Evolutionary conservation across 37 sponge, comb jelly and placozoan genomes (phyloP).

Genomic region (Geodia barretti): DNA sequence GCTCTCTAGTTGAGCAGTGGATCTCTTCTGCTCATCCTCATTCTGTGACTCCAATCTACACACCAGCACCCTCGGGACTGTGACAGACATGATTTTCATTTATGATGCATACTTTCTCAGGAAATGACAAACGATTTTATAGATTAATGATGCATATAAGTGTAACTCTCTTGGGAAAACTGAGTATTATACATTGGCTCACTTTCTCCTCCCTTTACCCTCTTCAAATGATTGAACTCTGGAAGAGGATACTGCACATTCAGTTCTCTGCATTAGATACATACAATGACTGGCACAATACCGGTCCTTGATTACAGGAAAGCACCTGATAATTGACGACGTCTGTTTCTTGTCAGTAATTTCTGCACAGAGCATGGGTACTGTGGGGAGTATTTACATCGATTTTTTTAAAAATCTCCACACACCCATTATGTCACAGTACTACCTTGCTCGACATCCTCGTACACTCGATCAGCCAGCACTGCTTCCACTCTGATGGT

Average conservation of each 20-base stretch:
- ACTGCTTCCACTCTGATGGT: constrained; percentile 21
- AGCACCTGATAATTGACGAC: constrained; percentile 37
- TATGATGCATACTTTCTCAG: too few species aligned
- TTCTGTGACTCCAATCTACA: background rate
- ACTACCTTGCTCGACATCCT: constrained; percentile 27
- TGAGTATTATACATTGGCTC: constrained; percentile 23
- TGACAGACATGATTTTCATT: background rate
- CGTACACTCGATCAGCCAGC: constrained; percentile 45
- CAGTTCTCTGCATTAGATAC: constrained; percentile 22
- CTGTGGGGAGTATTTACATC: constrained; percentile 13
- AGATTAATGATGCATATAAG: too few species aligned
- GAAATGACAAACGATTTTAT: too few species aligned
- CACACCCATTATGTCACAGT: background rate
- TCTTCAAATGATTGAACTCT: constrained; percentile 37
- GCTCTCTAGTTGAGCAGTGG: background rate
- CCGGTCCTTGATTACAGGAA: background rate
- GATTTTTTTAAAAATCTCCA: background rate
- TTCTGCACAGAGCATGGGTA: constrained; percentile 26
- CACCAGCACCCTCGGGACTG: background rate
- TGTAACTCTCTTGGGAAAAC: too few species aligned
- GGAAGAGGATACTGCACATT: constrained; percentile 17
- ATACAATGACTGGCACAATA: background rate
- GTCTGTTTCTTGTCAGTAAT: constrained; percentile 46
- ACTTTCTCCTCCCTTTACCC: constrained; percentile 23
- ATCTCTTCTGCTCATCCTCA: background rate